Percentiles rank a stretch among this genome's conserved stretches.
Evolutionary conservation across 2,888 invertebrate species (phyloP).

Genomic region (Drosophila eohydei): DNA sequence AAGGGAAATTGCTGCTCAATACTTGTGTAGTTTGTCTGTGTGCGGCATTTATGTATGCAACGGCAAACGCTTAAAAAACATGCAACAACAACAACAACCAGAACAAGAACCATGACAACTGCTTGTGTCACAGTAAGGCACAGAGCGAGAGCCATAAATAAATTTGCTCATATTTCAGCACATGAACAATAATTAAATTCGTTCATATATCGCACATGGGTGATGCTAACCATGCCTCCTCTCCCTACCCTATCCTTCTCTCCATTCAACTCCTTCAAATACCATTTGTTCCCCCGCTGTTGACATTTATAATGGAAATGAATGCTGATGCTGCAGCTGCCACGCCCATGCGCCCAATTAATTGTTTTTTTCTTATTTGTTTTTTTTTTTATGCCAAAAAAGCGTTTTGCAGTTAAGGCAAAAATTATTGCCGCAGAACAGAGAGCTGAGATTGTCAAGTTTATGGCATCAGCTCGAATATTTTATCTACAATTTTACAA

Average conservation of each 20-base stretch:
- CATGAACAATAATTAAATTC: conserved; percentile 79
- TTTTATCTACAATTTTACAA: conserved; percentile 39
- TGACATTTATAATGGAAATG: conserved; percentile 77
- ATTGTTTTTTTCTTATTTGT: conserved; percentile 31
- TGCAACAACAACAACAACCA: conserved; percentile 26
- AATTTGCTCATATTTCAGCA: conserved; percentile 77
- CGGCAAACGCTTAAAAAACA: conserved; percentile 48
- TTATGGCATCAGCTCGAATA: conserved; percentile 29
- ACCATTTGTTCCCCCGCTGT: conserved; percentile 32
- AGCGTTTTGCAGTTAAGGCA: conserved; percentile 61
- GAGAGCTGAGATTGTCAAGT: conserved; percentile 32
- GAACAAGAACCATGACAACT: conserved; percentile 32
- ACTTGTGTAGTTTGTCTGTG: conserved; percentile 16
- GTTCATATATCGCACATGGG: conserved; percentile 62
- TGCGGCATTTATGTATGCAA: conserved; percentile 64
- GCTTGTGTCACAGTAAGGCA: conserved; percentile 45
- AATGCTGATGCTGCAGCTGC: conserved; percentile 65
- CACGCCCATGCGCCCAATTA: conserved; percentile 8
- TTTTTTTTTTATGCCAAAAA: conserved; percentile 31
- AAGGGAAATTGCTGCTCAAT: conserved; percentile 42
- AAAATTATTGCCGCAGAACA: conserved; percentile 47
- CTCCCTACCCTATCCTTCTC: not conserved
- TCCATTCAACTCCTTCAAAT: not conserved
- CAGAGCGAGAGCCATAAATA: conserved; percentile 64
- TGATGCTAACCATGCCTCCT: conserved; percentile 52